Conservation (phyloP, 2,797 vertebrate genomes). For the Anguilla marmorata region DNA sequence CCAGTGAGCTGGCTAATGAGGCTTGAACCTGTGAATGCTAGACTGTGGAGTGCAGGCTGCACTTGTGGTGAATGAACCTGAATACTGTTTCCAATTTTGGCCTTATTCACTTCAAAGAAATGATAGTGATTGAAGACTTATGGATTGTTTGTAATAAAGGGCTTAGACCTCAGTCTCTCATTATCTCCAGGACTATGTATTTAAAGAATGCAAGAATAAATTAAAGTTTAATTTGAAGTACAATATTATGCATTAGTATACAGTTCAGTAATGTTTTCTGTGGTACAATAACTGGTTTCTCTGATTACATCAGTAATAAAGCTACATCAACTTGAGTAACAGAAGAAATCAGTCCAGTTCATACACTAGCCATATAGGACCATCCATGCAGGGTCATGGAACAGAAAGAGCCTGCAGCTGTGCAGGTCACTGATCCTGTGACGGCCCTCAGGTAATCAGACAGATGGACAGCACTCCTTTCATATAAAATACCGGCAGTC, state of each 20-base stretch:
- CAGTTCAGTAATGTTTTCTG: not conserved
- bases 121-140: not conserved
- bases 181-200: not conserved
- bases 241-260: not conserved
- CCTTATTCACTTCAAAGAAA: not conserved
- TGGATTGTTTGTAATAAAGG: not conserved
- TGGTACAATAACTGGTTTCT: not conserved
- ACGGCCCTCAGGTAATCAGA: not conserved
- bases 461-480: constrained; percentile 10
- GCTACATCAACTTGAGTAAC: not conserved
- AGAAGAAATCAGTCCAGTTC: not conserved
- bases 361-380: not conserved
- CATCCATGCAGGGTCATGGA: not conserved
- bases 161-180: not conserved
- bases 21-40: not conserved
- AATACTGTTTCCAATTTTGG: not conserved
- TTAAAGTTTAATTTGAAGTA: not conserved
- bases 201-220: not conserved
- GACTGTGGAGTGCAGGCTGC: not conserved
- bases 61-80: not conserved
- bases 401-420: not conserved
- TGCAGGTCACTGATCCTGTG: constrained; percentile 20
- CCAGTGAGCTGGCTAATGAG: not conserved
- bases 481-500: constrained; percentile 18
- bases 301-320: not conserved